Conservation (phyloP, 1,140 invertebrate genomes). For the Pseudomyrmex dendroicus region DNA sequence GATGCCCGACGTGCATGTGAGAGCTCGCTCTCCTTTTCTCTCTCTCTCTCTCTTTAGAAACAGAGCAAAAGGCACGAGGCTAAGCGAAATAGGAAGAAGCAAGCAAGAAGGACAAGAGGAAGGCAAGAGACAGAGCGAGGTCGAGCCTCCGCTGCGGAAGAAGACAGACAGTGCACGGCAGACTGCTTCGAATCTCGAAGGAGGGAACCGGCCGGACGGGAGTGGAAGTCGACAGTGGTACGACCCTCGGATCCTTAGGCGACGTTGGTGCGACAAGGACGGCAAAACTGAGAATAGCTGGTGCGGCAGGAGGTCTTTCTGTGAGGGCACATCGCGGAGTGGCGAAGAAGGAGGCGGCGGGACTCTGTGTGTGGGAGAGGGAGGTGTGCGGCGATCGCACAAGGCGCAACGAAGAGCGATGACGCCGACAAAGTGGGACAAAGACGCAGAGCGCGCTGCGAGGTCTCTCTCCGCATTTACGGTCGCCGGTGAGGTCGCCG, state of each 20-base stretch:
- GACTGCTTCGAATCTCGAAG: conserved; percentile 54
- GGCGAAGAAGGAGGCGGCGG: conserved; percentile 16
- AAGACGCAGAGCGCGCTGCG: conserved; percentile 53
- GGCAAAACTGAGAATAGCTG: conserved; percentile 52
- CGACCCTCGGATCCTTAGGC: conserved; percentile 65
- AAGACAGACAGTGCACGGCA: conserved; percentile 1
- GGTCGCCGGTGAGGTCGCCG: conserved; percentile 68
- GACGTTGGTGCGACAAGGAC: conserved; percentile 51
- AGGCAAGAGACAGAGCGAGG: background rate
- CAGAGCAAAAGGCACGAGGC: conserved; percentile 2
- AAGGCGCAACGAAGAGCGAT: conserved; percentile 40
- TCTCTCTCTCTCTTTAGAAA: background rate
- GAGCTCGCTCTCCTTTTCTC: background rate
- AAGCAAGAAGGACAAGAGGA: background rate
- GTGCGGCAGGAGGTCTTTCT: conserved; percentile 40
- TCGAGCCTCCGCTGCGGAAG: conserved; percentile 23
- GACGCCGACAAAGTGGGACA: conserved; percentile 22
- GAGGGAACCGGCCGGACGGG: conserved; percentile 69
- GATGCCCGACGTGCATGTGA: conserved; percentile 18
- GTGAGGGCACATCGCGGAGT: conserved; percentile 60
- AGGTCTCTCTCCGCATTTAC: conserved; percentile 67
- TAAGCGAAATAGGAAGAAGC: background rate
- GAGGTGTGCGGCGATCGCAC: conserved; percentile 58
- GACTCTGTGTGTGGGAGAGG: conserved; percentile 43
- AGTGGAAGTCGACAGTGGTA: conserved; percentile 60